Evolutionary conservation across 2,113 vertebrate genomes (phyloP).

Genomic region (Podarcis muralis): DNA sequence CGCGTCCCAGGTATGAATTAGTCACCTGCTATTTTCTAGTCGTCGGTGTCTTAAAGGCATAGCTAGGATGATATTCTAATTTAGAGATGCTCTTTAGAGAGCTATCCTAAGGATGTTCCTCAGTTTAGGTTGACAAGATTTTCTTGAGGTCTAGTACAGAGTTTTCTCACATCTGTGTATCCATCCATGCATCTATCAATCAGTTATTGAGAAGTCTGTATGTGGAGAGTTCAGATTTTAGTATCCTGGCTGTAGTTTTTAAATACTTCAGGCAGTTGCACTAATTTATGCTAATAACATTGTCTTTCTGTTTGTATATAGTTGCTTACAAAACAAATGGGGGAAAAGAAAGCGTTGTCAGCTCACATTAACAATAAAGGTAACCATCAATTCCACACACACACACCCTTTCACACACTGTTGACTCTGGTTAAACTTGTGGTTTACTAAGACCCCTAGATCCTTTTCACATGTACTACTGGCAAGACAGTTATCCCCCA

Average conservation of each 20-base stretch:
- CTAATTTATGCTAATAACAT: not conserved
- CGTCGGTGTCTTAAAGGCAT: not conserved
- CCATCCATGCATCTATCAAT: too few species aligned
- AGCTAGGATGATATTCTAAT: not conserved
- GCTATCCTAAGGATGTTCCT: not conserved
- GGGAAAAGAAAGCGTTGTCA: too few species aligned
- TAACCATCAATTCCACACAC: too few species aligned
- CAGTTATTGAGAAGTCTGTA: not conserved
- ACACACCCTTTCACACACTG: too few species aligned
- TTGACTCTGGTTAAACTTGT: too few species aligned
- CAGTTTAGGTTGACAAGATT: not conserved
- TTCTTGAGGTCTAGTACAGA: not conserved
- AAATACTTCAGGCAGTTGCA: not conserved
- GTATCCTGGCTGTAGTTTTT: not conserved
- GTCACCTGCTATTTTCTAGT: conserved; percentile 26
- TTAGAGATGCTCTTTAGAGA: not conserved
- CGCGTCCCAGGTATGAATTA: conserved; percentile 55
- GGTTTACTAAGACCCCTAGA: too few species aligned
- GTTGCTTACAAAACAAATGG: too few species aligned
- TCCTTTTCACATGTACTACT: too few species aligned
- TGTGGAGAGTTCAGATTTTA: not conserved
- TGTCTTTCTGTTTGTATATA: too few species aligned
- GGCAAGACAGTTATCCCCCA: too few species aligned
- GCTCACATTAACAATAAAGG: too few species aligned
- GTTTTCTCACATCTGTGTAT: too few species aligned